A percentile compares a stretch with the other conserved stretches of the same genome.
Conservation (phyloP, 2,888 invertebrate species). For the Drosophila macrospina region DNA sequence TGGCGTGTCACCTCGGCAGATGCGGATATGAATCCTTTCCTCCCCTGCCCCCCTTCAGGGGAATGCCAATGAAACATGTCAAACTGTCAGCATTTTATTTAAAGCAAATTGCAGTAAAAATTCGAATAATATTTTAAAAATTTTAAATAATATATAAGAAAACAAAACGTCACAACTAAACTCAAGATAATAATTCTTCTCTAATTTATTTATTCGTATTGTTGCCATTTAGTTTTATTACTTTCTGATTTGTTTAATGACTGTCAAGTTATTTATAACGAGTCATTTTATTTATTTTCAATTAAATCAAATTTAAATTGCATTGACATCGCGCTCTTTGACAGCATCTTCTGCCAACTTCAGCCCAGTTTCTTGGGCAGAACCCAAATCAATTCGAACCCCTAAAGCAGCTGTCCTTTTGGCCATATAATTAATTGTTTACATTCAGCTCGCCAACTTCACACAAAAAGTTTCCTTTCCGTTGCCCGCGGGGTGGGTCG, state of each 20-base stretch:
- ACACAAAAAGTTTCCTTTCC: constrained; percentile 64
- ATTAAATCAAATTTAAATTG: constrained; percentile 65
- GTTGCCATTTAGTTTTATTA: constrained; percentile 6
- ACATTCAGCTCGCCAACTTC: constrained; percentile 52
- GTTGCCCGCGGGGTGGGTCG: constrained; percentile 22
- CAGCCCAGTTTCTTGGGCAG: not conserved
- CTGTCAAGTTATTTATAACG: constrained; percentile 57
- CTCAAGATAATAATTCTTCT: too few relatives aligned
- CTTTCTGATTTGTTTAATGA: constrained; percentile 12
- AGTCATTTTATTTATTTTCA: constrained; percentile 66
- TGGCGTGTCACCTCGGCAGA: constrained; percentile 28
- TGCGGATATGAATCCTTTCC: constrained; percentile 29
- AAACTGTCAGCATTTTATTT: constrained; percentile 26
- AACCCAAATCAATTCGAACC: constrained; percentile 12
- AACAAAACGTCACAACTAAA: too few relatives aligned
- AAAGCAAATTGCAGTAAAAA: not conserved
- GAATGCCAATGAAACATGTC: constrained; percentile 31
- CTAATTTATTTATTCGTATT: not conserved
- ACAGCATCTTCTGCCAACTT: not conserved
- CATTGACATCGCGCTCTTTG: constrained; percentile 52
- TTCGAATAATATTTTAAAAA: not conserved
- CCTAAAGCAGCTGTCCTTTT: constrained; percentile 33
- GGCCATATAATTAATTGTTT: constrained; percentile 75
- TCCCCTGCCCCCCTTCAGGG: not conserved
- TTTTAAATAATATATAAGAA: too few relatives aligned